phyloP scores from a whole-genome alignment of 2,888 invertebrate species.

The Limnephilus lunatus region DNA sequence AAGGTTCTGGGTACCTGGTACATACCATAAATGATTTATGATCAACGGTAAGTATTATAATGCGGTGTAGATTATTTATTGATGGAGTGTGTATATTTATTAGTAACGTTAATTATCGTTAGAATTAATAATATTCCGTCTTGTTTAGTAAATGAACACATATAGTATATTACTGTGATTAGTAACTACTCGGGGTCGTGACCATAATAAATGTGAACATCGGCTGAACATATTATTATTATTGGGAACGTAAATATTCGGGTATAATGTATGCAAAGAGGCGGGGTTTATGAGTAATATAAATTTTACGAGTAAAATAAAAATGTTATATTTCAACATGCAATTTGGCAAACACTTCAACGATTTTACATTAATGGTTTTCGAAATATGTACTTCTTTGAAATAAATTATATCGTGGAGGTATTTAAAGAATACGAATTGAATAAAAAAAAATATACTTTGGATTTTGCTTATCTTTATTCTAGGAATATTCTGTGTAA shows the following conservation, averaged over 20 bases:
- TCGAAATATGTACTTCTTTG: not conserved
- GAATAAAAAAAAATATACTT: not conserved
- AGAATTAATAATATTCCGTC: not conserved
- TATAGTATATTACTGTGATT: not conserved
- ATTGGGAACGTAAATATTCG: not conserved
- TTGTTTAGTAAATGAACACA: conserved; percentile 2
- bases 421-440: not conserved
- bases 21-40: not conserved
- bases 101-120: not conserved
- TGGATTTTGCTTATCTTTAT: not conserved
- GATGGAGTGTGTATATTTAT: not conserved
- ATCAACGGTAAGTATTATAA: not conserved
- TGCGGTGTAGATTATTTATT: not conserved
- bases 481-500: not conserved
- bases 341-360: not conserved
- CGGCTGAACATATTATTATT: no score
- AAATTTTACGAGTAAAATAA: not conserved
- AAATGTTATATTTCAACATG: conserved; percentile 2
- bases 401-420: not conserved
- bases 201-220: not conserved
- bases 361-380: not conserved
- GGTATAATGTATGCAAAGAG: not conserved
- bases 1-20: not conserved
- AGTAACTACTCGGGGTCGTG: not conserved
- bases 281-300: not conserved